Evolutionary conservation across 2,113 vertebrate species (phyloP), one percentile per base, ranked within the genome.

Genomic region (Sturnus vulgaris): DNA sequence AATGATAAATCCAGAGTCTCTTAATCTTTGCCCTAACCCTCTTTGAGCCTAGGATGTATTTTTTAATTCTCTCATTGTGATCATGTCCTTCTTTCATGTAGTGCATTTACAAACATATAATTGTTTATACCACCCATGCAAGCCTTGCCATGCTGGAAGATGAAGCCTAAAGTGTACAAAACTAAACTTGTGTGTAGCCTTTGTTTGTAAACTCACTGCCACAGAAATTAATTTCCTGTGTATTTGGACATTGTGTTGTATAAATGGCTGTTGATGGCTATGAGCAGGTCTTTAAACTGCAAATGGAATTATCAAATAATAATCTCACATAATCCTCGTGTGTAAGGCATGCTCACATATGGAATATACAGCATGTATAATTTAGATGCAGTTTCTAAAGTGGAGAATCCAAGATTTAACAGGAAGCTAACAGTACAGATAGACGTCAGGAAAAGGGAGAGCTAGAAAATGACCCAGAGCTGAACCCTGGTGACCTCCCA

Each of bases 1-100:
- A 86, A 83, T 81, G 47, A 88, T 92, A 92, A 86, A 94, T 86
- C 49, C 64, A 47, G 47, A 79, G 27, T 63, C n/a, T 71, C 39
- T 90, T 90, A 77, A 88, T 77, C 86, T 83, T 83, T 93, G 64
- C 76, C 83, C 80, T 90, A 86, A 64, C 35, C 49, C 56, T 92
- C 57, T 71, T 15, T 60, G 61, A 79, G 73, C 57, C 82, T 49
- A 84, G 77, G n/a, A 20, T 60, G 4, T 69, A 23, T 65, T 85
- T 94, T 93, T 83, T 88, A 37, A 69, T 88, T 93, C 46, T 60
- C 13, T 88, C 75, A 77, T 82, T 88, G 83, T 1, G 0, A 56
- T 95, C 72, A 47, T 2, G 3, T 53, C 63, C 37, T 92, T 3
- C 57, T 91, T 78, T 88, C 71, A 47, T 53, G 90, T 66, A 71